phyloP scores from a whole-genome alignment of 2,797 vertebrate species.

The Poecilia wingei region DNA sequence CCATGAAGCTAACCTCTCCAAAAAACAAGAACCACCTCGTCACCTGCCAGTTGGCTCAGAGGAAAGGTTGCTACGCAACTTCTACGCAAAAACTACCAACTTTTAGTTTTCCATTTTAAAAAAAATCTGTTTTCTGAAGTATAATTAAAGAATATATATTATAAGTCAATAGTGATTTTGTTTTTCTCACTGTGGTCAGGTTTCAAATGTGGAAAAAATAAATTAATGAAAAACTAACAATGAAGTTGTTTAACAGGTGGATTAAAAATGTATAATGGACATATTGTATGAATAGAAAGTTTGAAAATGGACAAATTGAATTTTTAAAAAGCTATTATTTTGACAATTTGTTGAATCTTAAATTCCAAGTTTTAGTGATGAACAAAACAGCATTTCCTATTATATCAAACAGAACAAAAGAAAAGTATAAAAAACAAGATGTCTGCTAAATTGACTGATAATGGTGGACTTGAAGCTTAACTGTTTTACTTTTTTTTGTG shows the following conservation, averaged over 20 bases:
- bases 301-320: background rate
- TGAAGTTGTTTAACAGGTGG: background rate
- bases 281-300: background rate
- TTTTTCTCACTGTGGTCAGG: background rate
- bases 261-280: background rate
- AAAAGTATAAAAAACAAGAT: background rate
- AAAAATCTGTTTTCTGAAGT: background rate
- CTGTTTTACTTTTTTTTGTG: background rate
- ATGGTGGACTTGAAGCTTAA: background rate
- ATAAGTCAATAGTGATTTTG: background rate
- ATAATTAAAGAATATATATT: background rate
- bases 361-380: background rate
- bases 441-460: background rate
- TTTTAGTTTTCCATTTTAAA: background rate
- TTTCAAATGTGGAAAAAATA: background rate
- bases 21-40: constrained; percentile 45
- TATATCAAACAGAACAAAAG: background rate
- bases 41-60: constrained; percentile 48
- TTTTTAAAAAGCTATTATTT: background rate
- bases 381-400: background rate
- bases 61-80: background rate
- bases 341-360: background rate
- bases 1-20: constrained; percentile 55
- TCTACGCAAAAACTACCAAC: background rate
- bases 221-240: background rate